These are phyloP conservation scores for Elymnias hypermnestra DNA, from an alignment of 1,140 invertebrate genomes.

Conservation along the genomic window DNA sequence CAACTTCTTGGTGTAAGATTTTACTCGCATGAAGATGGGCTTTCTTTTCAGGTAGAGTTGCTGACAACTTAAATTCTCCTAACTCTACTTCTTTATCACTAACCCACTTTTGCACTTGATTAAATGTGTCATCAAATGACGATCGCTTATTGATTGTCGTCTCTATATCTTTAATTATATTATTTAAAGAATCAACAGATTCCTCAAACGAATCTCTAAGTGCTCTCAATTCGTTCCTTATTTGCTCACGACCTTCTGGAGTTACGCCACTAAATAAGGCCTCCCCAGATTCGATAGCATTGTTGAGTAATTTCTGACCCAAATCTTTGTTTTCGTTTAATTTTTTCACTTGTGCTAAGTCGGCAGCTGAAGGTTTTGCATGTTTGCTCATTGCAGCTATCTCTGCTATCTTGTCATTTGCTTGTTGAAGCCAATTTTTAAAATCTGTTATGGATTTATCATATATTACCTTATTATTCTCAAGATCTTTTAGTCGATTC, in stretches of 20 bases:
- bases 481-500: constrained; percentile 81
- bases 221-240: constrained; percentile 87
- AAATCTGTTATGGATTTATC: constrained; percentile 81
- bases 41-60: constrained; percentile 91
- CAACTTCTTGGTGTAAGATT: constrained; percentile 88
- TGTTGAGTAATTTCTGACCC: constrained; percentile 86
- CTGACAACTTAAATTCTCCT: constrained; percentile 81
- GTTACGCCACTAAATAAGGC: constrained; percentile 90
- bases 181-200: constrained; percentile 89
- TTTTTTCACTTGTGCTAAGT: constrained; percentile 85
- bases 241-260: constrained; percentile 88
- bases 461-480: constrained; percentile 82
- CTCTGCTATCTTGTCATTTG: constrained; percentile 83
- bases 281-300: constrained; percentile 90
- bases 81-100: constrained; percentile 84
- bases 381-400: constrained; percentile 81
- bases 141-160: constrained; percentile 90
- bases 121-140: constrained; percentile 92
- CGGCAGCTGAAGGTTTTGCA: constrained; percentile 81
- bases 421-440: constrained; percentile 86
- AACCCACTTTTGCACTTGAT: constrained; percentile 89
- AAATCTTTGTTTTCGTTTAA: constrained; percentile 86
- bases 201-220: constrained; percentile 90
- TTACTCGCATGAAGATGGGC: constrained; percentile 85
- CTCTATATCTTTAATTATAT: constrained; percentile 90